Base-by-base conservation (phyloP, 1,140 invertebrate genomes). In the Euglossa dilemma region DNA sequence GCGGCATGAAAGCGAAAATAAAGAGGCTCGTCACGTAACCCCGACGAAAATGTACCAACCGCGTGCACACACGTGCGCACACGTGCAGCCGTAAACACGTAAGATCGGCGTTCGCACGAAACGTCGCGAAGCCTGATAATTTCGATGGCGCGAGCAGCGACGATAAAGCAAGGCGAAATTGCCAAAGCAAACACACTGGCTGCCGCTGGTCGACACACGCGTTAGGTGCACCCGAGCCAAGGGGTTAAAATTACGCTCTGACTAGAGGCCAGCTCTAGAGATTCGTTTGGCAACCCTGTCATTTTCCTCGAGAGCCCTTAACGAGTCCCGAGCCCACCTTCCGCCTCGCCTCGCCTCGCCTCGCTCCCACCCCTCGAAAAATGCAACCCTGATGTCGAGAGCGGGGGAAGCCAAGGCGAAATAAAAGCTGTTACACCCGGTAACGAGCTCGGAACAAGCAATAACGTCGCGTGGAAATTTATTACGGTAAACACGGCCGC, bases 251-350 rank as follows among this genome's bases (percentile, higher is more conserved):
- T 88, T 88, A 89, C 81, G 84, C 78, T 85, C 83, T 25, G 87
- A 90, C 86, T 84, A 85, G 25, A 75, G 85, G 56, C 70, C 72
- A 64, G 76, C 70, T 71, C 77, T 80, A 88, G 85, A 90, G 86
- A 90, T 91, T 91, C 90, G 90, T 91, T 90, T 89, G 85, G 85
- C 77, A 73, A 85, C 57, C 85, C 82, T 77, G 86, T 90, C 87
- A 91, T 91, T 91, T 90, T 70, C 71, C 87, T 84, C 83, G 82
- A 91, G 87, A 73, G 84, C 85, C 76, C 87, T 91, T 89, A 89
- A 91, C 90, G 88, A 91, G 87, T 70, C 73, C 80, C 56, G 63
- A 6, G 47, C 66, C 45, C 20, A 2, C 0, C 45, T 36, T 36
- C n/a, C n/a, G n/a, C 52, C 14, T 50, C 6, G 7, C 28, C 52